phyloP scores from a whole-genome alignment of 2,113 vertebrate genomes.

The Suricata suricatta region DNA sequence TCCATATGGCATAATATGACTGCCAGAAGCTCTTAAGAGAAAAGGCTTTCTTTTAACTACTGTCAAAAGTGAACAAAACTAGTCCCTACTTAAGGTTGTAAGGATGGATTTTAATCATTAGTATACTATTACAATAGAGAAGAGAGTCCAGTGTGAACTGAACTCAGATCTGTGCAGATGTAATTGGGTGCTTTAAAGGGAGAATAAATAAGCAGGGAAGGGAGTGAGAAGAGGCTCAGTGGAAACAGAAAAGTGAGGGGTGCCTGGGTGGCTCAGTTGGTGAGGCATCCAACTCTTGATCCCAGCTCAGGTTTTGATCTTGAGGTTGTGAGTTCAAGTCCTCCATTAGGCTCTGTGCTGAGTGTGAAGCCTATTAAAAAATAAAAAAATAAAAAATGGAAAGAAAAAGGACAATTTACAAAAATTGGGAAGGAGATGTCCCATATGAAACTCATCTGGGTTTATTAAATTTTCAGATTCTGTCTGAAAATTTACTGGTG shows the following conservation, averaged over 20 bases:
- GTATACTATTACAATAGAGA: neutral
- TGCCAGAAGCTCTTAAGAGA: neutral
- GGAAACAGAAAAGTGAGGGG: neutral
- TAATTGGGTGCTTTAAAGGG: rapidly evolving
- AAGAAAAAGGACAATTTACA: neutral
- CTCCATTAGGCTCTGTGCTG: no score
- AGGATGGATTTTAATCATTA: neutral
- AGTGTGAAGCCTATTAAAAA: no score
- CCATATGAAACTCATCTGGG: neutral
- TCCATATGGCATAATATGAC: neutral
- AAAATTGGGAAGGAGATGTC: rapidly evolving
- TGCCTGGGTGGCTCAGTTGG: no score
- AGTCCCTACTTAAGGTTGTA: neutral
- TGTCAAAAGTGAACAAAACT: neutral
- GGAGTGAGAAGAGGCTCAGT: rapidly evolving
- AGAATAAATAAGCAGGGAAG: neutral
- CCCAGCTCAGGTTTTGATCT: no score
- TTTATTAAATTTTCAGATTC: neutral
- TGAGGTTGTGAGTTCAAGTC: no score
- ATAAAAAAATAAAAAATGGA: no score
- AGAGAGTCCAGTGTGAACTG: neutral
- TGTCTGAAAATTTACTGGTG: no score
- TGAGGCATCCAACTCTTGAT: no score
- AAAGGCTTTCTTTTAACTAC: slow-evolving; percentile 11
- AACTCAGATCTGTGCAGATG: neutral